Conservation (phyloP, 2,113 vertebrate genomes). For the Podiceps cristatus region DNA sequence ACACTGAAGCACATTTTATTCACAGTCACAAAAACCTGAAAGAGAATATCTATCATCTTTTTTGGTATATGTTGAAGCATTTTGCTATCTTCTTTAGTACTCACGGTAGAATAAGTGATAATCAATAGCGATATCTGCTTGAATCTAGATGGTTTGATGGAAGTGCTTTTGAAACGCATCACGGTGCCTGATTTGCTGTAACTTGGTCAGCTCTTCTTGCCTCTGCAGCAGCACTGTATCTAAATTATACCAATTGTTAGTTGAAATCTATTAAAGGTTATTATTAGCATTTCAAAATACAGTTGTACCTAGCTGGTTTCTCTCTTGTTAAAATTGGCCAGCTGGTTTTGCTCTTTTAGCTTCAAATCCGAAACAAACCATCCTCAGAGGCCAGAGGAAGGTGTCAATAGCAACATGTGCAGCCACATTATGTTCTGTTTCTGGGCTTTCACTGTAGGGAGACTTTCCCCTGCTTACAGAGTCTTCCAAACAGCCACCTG, state of each 20-base stretch:
- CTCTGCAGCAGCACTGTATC: slow-evolving; percentile 48
- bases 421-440: background rate
- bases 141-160: slow-evolving; percentile 55
- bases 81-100: slow-evolving; percentile 60
- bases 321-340: slow-evolving; percentile 57
- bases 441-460: background rate
- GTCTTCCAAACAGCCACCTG: background rate
- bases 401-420: background rate
- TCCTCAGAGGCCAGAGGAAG: background rate
- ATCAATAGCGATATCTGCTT: slow-evolving; percentile 76
- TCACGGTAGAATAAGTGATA: slow-evolving; percentile 63
- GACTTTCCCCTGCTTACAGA: background rate
- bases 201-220: slow-evolving; percentile 71
- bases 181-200: slow-evolving; percentile 66
- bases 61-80: slow-evolving; percentile 16
- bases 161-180: slow-evolving; percentile 71
- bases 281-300: slow-evolving; percentile 64
- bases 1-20: background rate
- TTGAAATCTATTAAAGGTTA: slow-evolving; percentile 71
- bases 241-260: slow-evolving; percentile 66
- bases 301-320: slow-evolving; percentile 43
- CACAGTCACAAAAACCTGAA: background rate
- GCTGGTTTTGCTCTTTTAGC: slow-evolving; percentile 57
- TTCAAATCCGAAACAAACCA: slow-evolving; percentile 33
- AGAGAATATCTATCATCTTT: slow-evolving; percentile 38